Base-by-base conservation (phyloP, 2,888 invertebrate species). In the Callyntrura sp. region DNA sequence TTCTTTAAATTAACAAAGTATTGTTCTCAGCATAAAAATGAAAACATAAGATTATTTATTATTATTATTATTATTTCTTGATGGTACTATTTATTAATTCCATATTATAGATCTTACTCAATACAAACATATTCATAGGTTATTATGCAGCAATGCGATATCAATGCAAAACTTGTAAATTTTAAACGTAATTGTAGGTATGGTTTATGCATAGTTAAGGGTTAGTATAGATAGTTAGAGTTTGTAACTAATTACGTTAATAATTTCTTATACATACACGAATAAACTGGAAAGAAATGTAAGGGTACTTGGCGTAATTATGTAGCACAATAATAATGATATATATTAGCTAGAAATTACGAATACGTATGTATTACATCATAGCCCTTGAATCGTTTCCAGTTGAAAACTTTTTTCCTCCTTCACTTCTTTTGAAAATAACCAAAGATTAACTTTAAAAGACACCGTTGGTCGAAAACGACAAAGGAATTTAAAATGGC, bases 141-240 rank as follows among this genome's bases (percentile, higher is more conserved):
- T 68, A 68, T 51, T 8, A 45, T 20, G 35, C 14, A 48, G 90
- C 90, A 55, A 90, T 90, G 90, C 90, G 68, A 62, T 85, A 85
- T 85, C 90, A 90, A 90, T 90, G 90, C 90, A 90, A 89, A 81
- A 78, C 17, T 51, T 81, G 79, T 79, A 86, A 60, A 23, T 76
- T 76, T 17, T 6, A 62, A 25, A 25, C 9, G 12, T 11, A 23
- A 62, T 60, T 4, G 6, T 60, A 17, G 17, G 20, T 60, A 60
- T 60, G 17, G 57, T 60, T 14, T 51, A 17, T 62, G 23, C 3
- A 62, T 23, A 23, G 23, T 8, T 23, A 62, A 23, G 9, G 9
- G 3, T 51, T 20, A 17, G 25, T 4, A 62, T 23, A 17, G 8
- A 43, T 68, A 43, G 3, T 9, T 35, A n/a, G 8, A 17, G 43